These are phyloP conservation scores for Psilopsiagon aymara DNA, from an alignment of 2,113 vertebrate species.

Conservation along the genomic window DNA sequence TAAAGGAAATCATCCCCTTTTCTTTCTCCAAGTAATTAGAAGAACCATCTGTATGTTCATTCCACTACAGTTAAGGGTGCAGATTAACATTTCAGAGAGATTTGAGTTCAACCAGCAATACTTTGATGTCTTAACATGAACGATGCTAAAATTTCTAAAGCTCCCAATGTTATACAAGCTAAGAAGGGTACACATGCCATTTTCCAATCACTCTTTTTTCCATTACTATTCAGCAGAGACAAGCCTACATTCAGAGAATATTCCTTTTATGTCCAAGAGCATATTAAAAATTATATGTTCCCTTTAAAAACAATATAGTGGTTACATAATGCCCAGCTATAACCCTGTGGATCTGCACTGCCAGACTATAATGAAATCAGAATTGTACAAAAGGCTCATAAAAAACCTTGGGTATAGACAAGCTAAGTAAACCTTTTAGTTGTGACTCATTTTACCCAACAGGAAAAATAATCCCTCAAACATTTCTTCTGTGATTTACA, in stretches of 20 bases:
- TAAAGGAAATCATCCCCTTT: constrained; percentile 64
- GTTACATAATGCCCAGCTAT: neutral
- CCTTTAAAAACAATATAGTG: neutral
- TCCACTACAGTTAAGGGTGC: constrained; percentile 35
- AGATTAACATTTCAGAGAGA: constrained; percentile 70
- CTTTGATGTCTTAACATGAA: constrained; percentile 64
- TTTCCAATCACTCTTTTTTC: constrained; percentile 26
- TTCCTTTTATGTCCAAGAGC: constrained; percentile 18
- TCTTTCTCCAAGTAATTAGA: constrained; percentile 65
- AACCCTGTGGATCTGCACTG: neutral
- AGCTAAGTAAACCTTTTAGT: neutral
- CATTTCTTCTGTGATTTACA: neutral
- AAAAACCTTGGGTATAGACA: neutral
- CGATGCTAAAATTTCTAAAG: constrained; percentile 57
- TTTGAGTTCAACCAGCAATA: constrained; percentile 49
- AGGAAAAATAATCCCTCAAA: neutral
- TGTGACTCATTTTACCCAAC: neutral
- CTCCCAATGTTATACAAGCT: constrained; percentile 29
- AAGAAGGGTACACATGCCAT: constrained; percentile 34
- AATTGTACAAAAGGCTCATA: neutral
- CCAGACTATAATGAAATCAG: neutral
- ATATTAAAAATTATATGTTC: constrained; percentile 15
- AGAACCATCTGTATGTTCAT: constrained; percentile 66
- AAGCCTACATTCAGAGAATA: constrained; percentile 22
- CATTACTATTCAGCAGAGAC: constrained; percentile 10